Percentiles rank a stretch among this genome's conserved stretches.
These are phyloP conservation scores for Kryphioiulus occultus DNA, from an alignment of 2,888 invertebrate species.

Conservation along the genomic window DNA sequence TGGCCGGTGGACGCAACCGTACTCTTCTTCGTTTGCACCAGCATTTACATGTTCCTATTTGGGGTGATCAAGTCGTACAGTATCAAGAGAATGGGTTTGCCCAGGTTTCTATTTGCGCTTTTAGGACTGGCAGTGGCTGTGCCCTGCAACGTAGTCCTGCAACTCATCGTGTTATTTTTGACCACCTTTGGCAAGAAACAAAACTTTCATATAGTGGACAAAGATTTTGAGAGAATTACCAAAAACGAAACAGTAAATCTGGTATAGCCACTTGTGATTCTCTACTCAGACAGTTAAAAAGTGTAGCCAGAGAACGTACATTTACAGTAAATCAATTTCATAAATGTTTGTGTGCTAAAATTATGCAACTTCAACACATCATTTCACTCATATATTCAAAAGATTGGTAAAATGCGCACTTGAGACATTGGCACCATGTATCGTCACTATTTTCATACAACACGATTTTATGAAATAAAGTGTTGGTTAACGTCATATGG, in stretches of 20 bases:
- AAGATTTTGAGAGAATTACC: background rate
- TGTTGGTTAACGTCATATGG: no score
- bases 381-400: no score
- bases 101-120: background rate
- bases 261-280: no score
- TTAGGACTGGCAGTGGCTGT: background rate
- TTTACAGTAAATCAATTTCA: no score
- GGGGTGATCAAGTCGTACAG: background rate
- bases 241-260: background rate
- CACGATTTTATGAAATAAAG: no score
- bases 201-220: background rate
- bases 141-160: background rate
- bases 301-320: no score
- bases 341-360: no score
- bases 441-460: no score
- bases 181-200: background rate
- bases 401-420: no score
- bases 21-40: background rate
- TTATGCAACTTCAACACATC: no score
- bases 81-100: background rate
- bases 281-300: no score
- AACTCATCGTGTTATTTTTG: background rate
- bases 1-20: background rate
- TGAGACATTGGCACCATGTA: no score
- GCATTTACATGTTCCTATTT: background rate